A percentile compares a stretch with the other conserved stretches of the same genome.
These are phyloP conservation scores for Lasioglossum lativentre DNA, from an alignment of 2,888 invertebrate genomes.

Conservation along the genomic window DNA sequence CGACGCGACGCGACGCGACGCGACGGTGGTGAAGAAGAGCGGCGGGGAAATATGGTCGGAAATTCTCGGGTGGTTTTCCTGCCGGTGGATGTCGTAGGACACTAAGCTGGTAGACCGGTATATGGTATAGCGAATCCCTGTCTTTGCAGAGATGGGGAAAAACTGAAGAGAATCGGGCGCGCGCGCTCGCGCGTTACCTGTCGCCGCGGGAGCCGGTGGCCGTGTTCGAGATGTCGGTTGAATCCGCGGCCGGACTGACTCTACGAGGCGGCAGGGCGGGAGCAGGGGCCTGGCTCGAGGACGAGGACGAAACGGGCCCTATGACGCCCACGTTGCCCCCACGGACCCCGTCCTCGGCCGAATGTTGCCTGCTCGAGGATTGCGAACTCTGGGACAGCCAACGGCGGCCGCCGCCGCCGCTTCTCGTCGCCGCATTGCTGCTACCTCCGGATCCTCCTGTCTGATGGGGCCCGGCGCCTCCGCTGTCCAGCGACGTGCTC, in stretches of 20 bases:
- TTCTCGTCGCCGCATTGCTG: conserved; percentile 69
- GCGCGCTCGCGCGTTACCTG: conserved; percentile 78
- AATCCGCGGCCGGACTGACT: conserved; percentile 85
- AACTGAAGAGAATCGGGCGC: conserved; percentile 9
- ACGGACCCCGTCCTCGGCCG: conserved; percentile 72
- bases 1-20: too few species aligned
- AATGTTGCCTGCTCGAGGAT: conserved; percentile 79
- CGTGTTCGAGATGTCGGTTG: conserved; percentile 80
- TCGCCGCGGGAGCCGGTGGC: conserved; percentile 75
- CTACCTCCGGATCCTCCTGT: conserved; percentile 82
- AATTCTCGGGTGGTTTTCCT: not conserved
- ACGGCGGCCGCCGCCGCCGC: conserved; percentile 80
- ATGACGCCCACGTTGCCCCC: conserved; percentile 81
- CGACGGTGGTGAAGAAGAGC: not conserved
- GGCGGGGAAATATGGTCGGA: not conserved
- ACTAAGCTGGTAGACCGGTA: not conserved
- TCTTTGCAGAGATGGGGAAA: not conserved
- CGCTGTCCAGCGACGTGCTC: conserved; percentile 81
- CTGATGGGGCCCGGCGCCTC: conserved; percentile 76
- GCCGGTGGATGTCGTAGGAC: not conserved
- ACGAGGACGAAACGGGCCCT: conserved; percentile 83
- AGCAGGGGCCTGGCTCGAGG: conserved; percentile 77
- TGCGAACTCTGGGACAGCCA: conserved; percentile 80
- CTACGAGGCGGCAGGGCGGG: conserved; percentile 81
- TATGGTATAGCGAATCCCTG: not conserved